These are phyloP conservation scores for Agelaius tricolor DNA, from an alignment of 2,113 vertebrate species.

Conservation along the genomic window DNA sequence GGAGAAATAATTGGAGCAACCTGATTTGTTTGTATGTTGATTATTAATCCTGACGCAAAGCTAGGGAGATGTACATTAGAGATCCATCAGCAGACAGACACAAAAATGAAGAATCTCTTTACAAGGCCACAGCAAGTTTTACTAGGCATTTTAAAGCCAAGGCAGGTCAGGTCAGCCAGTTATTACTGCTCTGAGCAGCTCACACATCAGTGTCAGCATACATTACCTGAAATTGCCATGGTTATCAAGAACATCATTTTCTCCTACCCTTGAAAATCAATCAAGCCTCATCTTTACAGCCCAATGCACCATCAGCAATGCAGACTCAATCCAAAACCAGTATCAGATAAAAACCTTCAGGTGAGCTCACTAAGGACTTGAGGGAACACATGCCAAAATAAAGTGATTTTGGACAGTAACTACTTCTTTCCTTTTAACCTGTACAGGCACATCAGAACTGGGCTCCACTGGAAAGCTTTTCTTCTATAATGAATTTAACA, in stretches of 20 bases:
- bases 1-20: neutral
- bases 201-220: neutral
- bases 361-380: neutral
- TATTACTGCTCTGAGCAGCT: neutral
- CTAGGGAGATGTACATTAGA: neutral
- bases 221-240: neutral
- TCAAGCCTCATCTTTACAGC: neutral
- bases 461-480: neutral
- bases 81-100: neutral
- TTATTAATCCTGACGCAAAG: neutral
- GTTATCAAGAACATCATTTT: neutral
- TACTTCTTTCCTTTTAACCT: neutral
- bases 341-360: neutral
- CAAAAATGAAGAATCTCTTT: neutral
- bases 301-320: neutral
- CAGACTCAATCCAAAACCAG: neutral
- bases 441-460: neutral
- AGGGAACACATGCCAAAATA: neutral
- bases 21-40: neutral
- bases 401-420: neutral
- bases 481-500: neutral
- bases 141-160: neutral
- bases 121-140: neutral
- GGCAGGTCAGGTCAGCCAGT: neutral
- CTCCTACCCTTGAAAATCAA: neutral